Evolutionary conservation across 2,888 invertebrate genomes (phyloP).

Genomic region (Euclidia mi): DNA sequence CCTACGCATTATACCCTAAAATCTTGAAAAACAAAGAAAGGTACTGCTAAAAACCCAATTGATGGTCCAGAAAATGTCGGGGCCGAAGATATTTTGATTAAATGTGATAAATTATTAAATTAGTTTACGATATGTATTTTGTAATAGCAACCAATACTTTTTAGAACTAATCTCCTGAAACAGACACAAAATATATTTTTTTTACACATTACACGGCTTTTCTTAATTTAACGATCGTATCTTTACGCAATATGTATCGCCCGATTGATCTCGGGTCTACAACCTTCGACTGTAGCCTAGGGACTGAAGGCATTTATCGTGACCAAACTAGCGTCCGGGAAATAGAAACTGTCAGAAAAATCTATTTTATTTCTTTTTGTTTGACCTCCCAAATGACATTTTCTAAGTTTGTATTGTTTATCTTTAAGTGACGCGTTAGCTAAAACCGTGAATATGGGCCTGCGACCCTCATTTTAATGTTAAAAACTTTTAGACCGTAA

Average conservation of each 20-base stretch:
- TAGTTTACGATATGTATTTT: no score
- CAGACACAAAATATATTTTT: conserved; percentile 19
- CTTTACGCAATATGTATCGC: conserved; percentile 33
- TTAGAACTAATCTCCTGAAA: background rate
- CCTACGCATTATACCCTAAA: no score
- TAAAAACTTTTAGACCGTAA: background rate
- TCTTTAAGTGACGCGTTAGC: conserved; percentile 16
- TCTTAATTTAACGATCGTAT: conserved; percentile 30
- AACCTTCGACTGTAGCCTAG: conserved; percentile 27
- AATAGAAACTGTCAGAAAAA: conserved; percentile 35
- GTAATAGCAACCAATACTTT: background rate
- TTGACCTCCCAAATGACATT: conserved; percentile 35
- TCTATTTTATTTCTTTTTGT: conserved; percentile 42
- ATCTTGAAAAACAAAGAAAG: no score
- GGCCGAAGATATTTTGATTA: no score
- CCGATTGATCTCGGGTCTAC: conserved; percentile 35
- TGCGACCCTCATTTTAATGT: conserved; percentile 1
- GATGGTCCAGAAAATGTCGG: no score
- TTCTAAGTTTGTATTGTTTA: no score
- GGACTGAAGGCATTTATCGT: conserved; percentile 38
- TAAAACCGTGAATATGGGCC: conserved; percentile 18
- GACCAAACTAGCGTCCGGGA: conserved; percentile 12
- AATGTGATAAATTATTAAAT: no score
- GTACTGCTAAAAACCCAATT: no score
- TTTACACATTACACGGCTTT: conserved; percentile 16